phyloP scores from a whole-genome alignment of 2,113 vertebrate genomes.

The Stigmatopora nigra region DNA sequence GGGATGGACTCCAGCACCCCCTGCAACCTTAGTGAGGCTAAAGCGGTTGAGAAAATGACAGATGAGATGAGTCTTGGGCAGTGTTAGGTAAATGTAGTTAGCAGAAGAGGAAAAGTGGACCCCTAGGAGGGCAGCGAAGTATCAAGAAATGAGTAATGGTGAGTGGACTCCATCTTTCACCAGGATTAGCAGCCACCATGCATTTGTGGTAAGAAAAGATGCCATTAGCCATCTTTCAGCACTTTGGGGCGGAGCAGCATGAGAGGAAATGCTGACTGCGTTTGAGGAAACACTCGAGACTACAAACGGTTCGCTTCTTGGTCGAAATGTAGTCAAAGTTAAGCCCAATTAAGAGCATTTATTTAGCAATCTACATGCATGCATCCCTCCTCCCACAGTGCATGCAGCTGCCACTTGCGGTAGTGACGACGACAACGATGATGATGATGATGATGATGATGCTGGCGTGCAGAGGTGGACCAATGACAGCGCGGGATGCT shows the following conservation, averaged over 20 bases:
- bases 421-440: conserved; percentile 35
- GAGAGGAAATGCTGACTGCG: background rate
- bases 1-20: too few relatives aligned
- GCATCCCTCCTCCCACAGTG: conserved; percentile 39
- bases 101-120: too few relatives aligned
- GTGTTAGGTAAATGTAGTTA: too few relatives aligned
- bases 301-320: background rate
- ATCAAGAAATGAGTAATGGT: background rate
- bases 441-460: conserved; percentile 58
- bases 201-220: background rate
- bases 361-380: background rate
- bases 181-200: conserved; percentile 2
- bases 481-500: conserved; percentile 72
- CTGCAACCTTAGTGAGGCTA: too few relatives aligned
- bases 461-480: conserved; percentile 59
- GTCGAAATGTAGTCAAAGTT: background rate
- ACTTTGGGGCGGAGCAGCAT: background rate
- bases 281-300: background rate
- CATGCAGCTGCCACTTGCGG: conserved; percentile 48
- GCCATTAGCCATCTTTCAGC: conserved; percentile 2
- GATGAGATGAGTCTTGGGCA: too few relatives aligned
- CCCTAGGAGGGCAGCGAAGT: background rate
- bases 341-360: conserved; percentile 15
- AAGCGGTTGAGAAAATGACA: too few relatives aligned
- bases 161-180: background rate